A percentile compares a stretch with the other conserved stretches of the same genome.
These are phyloP conservation scores for Sipha flava DNA, from an alignment of 1,140 invertebrate genomes.

Conservation along the genomic window DNA sequence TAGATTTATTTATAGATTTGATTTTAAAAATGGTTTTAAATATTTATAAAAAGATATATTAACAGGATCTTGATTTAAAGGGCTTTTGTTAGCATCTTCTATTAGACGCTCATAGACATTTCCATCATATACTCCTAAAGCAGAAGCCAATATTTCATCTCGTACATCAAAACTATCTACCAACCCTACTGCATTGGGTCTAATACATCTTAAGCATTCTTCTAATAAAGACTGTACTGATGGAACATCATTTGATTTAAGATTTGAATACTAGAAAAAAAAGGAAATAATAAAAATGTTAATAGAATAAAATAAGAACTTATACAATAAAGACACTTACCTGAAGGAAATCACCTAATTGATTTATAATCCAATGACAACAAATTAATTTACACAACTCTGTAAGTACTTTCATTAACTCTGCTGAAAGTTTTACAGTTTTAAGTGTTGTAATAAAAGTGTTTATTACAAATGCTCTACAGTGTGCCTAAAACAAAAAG, in stretches of 20 bases:
- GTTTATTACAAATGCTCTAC: conserved; percentile 62
- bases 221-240: conserved; percentile 59
- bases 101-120: conserved; percentile 83
- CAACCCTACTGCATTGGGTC: conserved; percentile 78
- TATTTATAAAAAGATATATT: conserved; percentile 65
- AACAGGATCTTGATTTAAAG: conserved; percentile 73
- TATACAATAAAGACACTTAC: conserved; percentile 45
- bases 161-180: conserved; percentile 85
- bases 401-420: conserved; percentile 53
- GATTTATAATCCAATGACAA: conserved; percentile 62
- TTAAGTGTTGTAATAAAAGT: conserved; percentile 54
- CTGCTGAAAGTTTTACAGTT: conserved; percentile 47
- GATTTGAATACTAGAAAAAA: conserved; percentile 55
- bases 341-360: conserved; percentile 66
- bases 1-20: conserved; percentile 50
- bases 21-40: conserved; percentile 67
- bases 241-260: conserved; percentile 55
- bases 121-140: conserved; percentile 81
- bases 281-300: conserved; percentile 31
- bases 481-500: conserved; percentile 56
- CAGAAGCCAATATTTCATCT: conserved; percentile 71
- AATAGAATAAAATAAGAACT: background rate
- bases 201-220: conserved; percentile 57
- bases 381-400: conserved; percentile 69
- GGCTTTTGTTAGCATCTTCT: conserved; percentile 74